Evolutionary conservation across 2,888 invertebrate species (phyloP).

Genomic region (Stenotaenia linearis): DNA sequence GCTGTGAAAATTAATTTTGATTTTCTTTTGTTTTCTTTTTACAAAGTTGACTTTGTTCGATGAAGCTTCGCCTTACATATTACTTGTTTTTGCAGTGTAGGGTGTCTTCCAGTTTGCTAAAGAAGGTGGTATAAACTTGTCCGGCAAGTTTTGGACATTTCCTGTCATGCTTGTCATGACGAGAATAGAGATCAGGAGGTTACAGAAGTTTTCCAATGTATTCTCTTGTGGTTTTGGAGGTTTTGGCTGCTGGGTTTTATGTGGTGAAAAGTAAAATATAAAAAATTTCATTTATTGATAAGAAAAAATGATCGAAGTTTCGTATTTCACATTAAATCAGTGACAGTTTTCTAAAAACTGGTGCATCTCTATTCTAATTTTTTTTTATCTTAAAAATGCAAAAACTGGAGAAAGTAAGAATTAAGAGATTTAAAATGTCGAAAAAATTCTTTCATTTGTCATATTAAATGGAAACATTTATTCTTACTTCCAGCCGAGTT

Average conservation of each 20-base stretch:
- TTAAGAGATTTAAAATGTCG: background rate
- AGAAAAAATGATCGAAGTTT: background rate
- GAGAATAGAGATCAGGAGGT: constrained; percentile 1
- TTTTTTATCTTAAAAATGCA: background rate
- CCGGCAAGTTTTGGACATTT: constrained; percentile 1
- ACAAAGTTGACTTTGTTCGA: background rate
- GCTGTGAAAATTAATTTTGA: too few species aligned
- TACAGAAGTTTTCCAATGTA: background rate
- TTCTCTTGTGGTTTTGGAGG: background rate
- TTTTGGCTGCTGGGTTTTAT: background rate
- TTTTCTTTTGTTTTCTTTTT: background rate
- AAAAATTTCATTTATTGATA: background rate
- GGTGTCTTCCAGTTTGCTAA: background rate
- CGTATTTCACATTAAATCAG: background rate
- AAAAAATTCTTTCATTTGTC: background rate
- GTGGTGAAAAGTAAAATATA: background rate
- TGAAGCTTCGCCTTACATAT: background rate
- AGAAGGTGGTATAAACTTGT: background rate
- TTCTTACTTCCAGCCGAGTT: background rate
- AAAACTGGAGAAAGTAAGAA: background rate
- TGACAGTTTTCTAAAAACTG: background rate
- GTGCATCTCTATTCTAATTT: background rate
- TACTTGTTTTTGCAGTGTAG: background rate
- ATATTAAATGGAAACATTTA: background rate
- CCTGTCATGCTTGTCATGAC: background rate